Conservation (phyloP, 1,140 invertebrate genomes). For the Sogatella furcifera region DNA sequence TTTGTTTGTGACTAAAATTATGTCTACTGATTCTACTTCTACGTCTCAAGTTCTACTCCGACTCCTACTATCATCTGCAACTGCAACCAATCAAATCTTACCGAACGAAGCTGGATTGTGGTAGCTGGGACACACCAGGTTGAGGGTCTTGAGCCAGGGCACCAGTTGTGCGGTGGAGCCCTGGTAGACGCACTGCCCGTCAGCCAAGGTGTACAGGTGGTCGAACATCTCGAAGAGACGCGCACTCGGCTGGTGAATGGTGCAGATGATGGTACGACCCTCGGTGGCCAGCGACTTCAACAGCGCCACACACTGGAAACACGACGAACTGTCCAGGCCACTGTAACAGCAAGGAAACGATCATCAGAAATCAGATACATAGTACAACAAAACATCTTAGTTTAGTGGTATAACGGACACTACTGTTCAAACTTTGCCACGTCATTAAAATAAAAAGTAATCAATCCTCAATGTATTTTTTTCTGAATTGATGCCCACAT, state of each 20-base stretch:
- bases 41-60: no score
- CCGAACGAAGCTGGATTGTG: conserved; percentile 93
- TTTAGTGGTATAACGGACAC: no score
- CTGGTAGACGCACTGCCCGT: conserved; percentile 81
- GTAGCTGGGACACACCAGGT: conserved; percentile 77
- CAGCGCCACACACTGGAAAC: conserved; percentile 74
- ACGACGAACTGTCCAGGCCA: conserved; percentile 83
- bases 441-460: no score
- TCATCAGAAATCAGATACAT: no score
- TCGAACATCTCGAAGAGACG: conserved; percentile 95
- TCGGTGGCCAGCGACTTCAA: conserved; percentile 72
- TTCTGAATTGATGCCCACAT: no score
- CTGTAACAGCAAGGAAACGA: conserved; percentile 53
- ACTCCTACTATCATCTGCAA: no score
- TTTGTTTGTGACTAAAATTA: no score
- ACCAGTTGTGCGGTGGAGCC: conserved; percentile 63
- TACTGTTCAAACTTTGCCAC: no score
- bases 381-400: no score
- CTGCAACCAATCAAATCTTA: conserved; percentile 37
- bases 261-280: conserved; percentile 85
- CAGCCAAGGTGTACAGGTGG: conserved; percentile 78
- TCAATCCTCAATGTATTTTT: no score
- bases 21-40: no score
- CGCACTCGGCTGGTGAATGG: conserved; percentile 93
- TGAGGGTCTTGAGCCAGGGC: conserved; percentile 67